Percentiles rank a stretch among this genome's conserved stretches.
Conservation (phyloP, 2,888 invertebrate species). For the Caenorhabditis sp. region DNA sequence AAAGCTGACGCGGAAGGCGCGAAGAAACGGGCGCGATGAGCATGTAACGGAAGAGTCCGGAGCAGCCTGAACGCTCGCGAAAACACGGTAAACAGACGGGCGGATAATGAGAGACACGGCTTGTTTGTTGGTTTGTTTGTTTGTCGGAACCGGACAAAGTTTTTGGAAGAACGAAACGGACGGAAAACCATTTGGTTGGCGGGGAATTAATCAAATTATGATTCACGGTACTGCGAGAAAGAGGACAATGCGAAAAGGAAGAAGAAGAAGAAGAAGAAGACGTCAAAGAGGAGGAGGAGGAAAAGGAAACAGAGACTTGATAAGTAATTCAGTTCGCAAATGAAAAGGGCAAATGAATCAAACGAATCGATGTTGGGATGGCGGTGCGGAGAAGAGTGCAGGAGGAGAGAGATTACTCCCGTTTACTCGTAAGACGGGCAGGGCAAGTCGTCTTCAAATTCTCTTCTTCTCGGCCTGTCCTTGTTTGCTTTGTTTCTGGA, state of each 20-base stretch:
- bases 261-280: conserved; percentile 8
- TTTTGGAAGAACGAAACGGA: neutral
- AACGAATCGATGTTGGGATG: neutral
- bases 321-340: too few relatives aligned
- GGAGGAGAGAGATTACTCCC: neutral
- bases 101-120: conserved; percentile 18
- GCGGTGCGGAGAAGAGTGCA: neutral
- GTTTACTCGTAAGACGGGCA: conserved; percentile 6
- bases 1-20: conserved; percentile 1
- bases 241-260: neutral
- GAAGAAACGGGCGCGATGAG: neutral
- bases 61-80: neutral
- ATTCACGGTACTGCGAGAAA: conserved; percentile 3
- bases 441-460: neutral
- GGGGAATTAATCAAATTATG: conserved; percentile 40
- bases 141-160: conserved; percentile 9
- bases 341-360: conserved; percentile 1
- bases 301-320: neutral
- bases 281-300: neutral
- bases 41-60: neutral
- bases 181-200: conserved; percentile 2
- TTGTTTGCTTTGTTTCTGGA: conserved; percentile 10
- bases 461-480: neutral
- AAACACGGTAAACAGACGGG: conserved; percentile 8
- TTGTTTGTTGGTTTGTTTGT: neutral